Evolutionary conservation across 2,888 invertebrate genomes (phyloP).

Genomic region (Mechanitis mazaeus): DNA sequence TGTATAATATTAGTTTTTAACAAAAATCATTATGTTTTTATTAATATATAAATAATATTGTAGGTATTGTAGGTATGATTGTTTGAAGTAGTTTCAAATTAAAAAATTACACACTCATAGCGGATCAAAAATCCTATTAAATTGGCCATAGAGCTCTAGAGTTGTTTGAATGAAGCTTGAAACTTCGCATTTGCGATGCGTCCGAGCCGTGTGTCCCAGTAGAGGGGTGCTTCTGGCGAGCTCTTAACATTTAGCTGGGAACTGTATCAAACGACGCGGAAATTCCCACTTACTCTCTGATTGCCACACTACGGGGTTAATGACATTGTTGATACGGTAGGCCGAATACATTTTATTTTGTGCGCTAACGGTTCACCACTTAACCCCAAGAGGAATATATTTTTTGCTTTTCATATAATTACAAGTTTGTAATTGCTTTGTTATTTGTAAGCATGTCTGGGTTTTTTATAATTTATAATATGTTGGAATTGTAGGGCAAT

Average conservation of each 20-base stretch:
- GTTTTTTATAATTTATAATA: no score
- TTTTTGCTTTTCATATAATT: conserved; percentile 22
- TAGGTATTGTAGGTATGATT: background rate
- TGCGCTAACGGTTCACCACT: conserved; percentile 47
- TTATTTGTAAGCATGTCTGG: background rate
- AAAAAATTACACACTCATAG: background rate
- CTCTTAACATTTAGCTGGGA: conserved; percentile 72
- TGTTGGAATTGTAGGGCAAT: no score
- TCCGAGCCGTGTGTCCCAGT: conserved; percentile 40
- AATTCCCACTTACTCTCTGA: conserved; percentile 74
- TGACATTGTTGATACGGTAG: conserved; percentile 72
- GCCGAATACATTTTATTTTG: conserved; percentile 62
- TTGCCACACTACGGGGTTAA: conserved; percentile 74
- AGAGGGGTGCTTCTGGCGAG: conserved; percentile 48
- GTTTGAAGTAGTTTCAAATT: background rate
- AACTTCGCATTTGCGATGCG: conserved; percentile 17
- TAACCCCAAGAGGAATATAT: conserved; percentile 22
- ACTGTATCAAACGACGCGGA: conserved; percentile 72
- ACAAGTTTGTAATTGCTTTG: conserved; percentile 11
- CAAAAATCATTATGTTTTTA: no score
- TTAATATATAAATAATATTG: no score
- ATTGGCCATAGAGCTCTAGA: background rate
- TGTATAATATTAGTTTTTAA: no score
- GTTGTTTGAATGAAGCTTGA: conserved; percentile 10
- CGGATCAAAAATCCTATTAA: background rate